phyloP scores from a whole-genome alignment of 1,140 invertebrate genomes.

The Drosophila tristis region DNA sequence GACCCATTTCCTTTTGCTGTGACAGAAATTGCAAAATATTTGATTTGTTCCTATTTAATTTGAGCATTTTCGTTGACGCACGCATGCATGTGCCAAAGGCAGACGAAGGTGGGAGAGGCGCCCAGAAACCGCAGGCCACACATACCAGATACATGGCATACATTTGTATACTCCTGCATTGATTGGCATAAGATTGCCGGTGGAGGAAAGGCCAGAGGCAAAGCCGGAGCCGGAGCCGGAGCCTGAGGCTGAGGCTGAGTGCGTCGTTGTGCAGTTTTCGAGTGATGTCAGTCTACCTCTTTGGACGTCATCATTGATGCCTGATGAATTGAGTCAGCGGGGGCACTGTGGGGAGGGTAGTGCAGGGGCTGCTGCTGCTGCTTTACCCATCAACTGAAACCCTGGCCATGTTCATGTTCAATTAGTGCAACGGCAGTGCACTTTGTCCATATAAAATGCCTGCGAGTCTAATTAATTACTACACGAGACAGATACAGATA shows the following conservation, averaged over 20 bases:
- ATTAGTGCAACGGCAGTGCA: constrained; percentile 63
- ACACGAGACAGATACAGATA: constrained; percentile 33
- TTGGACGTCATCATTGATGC: constrained; percentile 52
- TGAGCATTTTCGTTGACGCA: constrained; percentile 52
- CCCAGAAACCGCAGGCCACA: neutral
- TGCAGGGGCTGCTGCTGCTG: neutral
- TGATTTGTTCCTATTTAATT: constrained; percentile 82
- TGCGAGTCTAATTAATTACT: constrained; percentile 80
- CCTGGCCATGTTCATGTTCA: constrained; percentile 73
- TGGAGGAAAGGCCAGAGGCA: constrained; percentile 41
- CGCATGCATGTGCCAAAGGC: constrained; percentile 22
- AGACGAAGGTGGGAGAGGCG: neutral
- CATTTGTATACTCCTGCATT: constrained; percentile 7
- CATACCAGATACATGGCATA: neutral
- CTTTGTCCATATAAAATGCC: constrained; percentile 75
- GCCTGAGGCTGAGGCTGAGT: constrained; percentile 27
- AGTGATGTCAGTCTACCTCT: constrained; percentile 70
- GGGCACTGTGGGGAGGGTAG: too few species aligned
- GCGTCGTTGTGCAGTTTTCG: constrained; percentile 60
- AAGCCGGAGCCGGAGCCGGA: neutral
- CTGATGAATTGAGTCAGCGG: constrained; percentile 45
- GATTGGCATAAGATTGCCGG: constrained; percentile 46
- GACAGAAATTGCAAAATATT: constrained; percentile 77
- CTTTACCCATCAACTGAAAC: constrained; percentile 4
- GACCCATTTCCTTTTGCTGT: constrained; percentile 37